Evolutionary conservation across 2,113 vertebrate species (phyloP).

Genomic region (Platichthys flesus): DNA sequence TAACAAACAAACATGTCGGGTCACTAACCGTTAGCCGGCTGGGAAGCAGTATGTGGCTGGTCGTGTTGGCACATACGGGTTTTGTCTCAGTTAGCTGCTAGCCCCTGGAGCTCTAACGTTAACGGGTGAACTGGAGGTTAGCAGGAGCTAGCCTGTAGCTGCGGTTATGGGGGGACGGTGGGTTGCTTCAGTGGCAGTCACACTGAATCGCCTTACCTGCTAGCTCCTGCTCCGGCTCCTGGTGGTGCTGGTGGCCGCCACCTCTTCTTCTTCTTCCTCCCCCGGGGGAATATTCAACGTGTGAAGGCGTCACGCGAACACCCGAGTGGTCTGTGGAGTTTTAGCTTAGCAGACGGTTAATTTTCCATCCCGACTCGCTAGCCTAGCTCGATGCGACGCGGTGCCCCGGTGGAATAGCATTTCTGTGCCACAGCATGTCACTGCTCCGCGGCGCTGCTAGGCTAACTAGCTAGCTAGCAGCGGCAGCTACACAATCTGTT

Average conservation of each 20-base stretch:
- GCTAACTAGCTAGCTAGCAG: slow-evolving; percentile 42
- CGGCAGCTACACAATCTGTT: slow-evolving; percentile 49
- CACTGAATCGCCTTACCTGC: slow-evolving; percentile 67
- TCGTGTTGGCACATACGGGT: slow-evolving; percentile 48
- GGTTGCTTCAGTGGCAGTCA: slow-evolving; percentile 39
- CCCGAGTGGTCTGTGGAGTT: slow-evolving; percentile 19
- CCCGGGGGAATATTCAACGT: slow-evolving; percentile 9
- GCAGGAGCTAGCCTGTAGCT: slow-evolving; percentile 50
- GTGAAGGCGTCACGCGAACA: slow-evolving; percentile 17
- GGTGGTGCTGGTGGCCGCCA: slow-evolving; percentile 36
- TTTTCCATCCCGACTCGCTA: slow-evolving; percentile 54
- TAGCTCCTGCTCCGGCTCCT: not conserved
- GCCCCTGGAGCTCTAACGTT: slow-evolving; percentile 43
- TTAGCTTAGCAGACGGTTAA: slow-evolving; percentile 18
- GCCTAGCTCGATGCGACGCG: slow-evolving; percentile 59
- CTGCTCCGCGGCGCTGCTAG: slow-evolving; percentile 56
- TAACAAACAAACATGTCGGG: not conserved
- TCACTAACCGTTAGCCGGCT: slow-evolving; percentile 13
- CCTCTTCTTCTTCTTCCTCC: slow-evolving; percentile 19
- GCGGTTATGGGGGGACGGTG: not conserved
- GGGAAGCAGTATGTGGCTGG: slow-evolving; percentile 5
- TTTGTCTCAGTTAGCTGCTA: slow-evolving; percentile 54
- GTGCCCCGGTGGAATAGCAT: slow-evolving; percentile 73
- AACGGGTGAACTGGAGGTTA: slow-evolving; percentile 26
- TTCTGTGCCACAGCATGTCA: slow-evolving; percentile 72